Evolutionary conservation across 2,888 invertebrate species (phyloP).

Genomic region (Luperina testacea): DNA sequence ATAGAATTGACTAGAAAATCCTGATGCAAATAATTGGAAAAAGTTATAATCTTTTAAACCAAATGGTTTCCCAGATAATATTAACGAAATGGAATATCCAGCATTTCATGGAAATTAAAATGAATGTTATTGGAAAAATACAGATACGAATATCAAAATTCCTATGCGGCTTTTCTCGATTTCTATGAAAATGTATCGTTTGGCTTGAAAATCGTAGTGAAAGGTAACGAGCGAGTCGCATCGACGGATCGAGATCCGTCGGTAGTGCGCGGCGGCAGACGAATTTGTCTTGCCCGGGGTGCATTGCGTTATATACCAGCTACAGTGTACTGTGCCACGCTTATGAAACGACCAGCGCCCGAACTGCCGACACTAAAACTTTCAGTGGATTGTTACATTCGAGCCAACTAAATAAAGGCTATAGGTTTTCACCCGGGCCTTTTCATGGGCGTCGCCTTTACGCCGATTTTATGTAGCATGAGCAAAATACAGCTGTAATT

Average conservation of each 20-base stretch:
- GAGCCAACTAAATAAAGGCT: slow-evolving; percentile 86
- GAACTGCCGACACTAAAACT: slow-evolving; percentile 85
- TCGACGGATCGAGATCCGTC: slow-evolving; percentile 67
- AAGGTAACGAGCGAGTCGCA: slow-evolving; percentile 70
- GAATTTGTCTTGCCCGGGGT: slow-evolving; percentile 76
- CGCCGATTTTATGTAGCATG: slow-evolving; percentile 87
- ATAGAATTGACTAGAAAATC: slow-evolving; percentile 2
- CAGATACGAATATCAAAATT: slow-evolving; percentile 42
- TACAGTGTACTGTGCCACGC: slow-evolving; percentile 77
- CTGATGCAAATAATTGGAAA: neutral
- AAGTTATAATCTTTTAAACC: slow-evolving; percentile 2
- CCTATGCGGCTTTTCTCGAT: slow-evolving; percentile 29
- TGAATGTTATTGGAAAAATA: slow-evolving; percentile 33
- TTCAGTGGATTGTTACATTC: slow-evolving; percentile 86
- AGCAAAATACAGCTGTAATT: slow-evolving; percentile 88
- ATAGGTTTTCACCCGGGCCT: slow-evolving; percentile 80
- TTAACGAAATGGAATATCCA: slow-evolving; percentile 20
- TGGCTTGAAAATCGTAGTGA: slow-evolving; percentile 47
- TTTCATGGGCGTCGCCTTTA: slow-evolving; percentile 86
- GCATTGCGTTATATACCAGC: slow-evolving; percentile 74
- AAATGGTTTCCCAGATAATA: neutral
- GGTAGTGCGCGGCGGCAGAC: slow-evolving; percentile 60
- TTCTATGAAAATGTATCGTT: slow-evolving; percentile 55
- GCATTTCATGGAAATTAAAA: slow-evolving; percentile 30
- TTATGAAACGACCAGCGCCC: slow-evolving; percentile 79